Evolutionary conservation across 2,113 vertebrate species (phyloP), one percentile per base, ranked within the genome.

Genomic region (Albula glossodonta): DNA sequence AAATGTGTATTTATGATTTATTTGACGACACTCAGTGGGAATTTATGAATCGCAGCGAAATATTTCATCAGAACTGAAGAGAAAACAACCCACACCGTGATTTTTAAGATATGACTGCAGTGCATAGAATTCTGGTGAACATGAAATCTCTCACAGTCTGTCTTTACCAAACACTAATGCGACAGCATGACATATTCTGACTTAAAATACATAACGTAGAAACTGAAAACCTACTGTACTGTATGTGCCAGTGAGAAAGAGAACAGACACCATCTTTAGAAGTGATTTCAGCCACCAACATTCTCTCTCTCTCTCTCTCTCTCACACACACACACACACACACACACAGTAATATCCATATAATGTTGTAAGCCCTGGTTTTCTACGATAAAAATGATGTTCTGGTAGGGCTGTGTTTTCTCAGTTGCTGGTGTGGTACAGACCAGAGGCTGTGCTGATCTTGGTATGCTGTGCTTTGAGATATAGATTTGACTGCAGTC

Each of bases 211-310:
- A 79, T 49, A 11, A 50, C 19, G 5, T 12, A 13, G 78, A 15
- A 50, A 79, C 17, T 41, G 78, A 79, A 79, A 79, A 9, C 17
- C 70, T n/a, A 25, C 41, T 80, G 78, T 49, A 15, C 74, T 56
- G 31, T 7, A 70, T 5, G 17, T 49, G 78, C 41, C 41, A 80
- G 49, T 13, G 80, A 50, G 80, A 31, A 81, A 31, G 51, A 81
- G 25, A 13, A 53, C 80, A 31, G 51, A 25, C 80, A 81, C 80
- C n/a, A 53, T 81, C 51, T 53, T 81, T 81, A 81, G 56, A 81
- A 49, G 51, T 25, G 51, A 81, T 22, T 53, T n/a, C 51, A 56
- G 17, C 25, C 12, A 81, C 51, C 51, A 41, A 3, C 48, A 2
- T 22, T n/a, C 49, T 81, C 22, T 81, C 80, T n/a, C 15, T n/a